These are phyloP conservation scores for Dyspetes luteomarginatus DNA, from an alignment of 2,888 invertebrate species.

Conservation along the genomic window DNA sequence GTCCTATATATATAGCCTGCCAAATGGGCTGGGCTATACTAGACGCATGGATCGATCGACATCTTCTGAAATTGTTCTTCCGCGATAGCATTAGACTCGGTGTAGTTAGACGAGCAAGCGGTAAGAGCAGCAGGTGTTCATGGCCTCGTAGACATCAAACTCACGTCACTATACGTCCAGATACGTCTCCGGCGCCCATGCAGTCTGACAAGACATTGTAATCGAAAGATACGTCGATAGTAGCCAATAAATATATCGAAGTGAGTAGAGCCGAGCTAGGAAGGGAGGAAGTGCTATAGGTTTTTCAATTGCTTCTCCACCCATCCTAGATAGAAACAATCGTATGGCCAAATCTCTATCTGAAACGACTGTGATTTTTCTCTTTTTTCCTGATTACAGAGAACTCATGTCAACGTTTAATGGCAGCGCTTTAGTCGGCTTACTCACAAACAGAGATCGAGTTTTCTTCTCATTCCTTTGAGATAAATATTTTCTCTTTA, in stretches of 20 bases:
- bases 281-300: neutral
- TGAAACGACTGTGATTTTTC: too few species aligned
- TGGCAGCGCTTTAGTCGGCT: too few species aligned
- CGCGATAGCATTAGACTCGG: conserved; percentile 37
- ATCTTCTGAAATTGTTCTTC: conserved; percentile 50
- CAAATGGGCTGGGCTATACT: conserved; percentile 4
- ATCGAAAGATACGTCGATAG: conserved; percentile 37
- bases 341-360: neutral
- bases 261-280: neutral
- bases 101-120: neutral
- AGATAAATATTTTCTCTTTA: too few species aligned
- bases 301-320: conserved; percentile 1
- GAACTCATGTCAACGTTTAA: too few species aligned
- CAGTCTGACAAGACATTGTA: conserved; percentile 3
- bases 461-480: too few species aligned
- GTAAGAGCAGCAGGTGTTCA: conserved; percentile 40
- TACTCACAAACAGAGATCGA: too few species aligned
- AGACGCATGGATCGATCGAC: conserved; percentile 31
- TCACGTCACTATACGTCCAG: conserved; percentile 30
- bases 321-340: neutral
- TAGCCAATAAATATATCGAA: conserved; percentile 4
- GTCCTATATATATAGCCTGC: neutral
- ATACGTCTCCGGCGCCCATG: conserved; percentile 2
- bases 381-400: too few species aligned
- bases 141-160: conserved; percentile 12